Evolutionary conservation across 2,888 invertebrate genomes (phyloP), one percentile per base, ranked within the genome.

Genomic region (Lochmaea crataegi): DNA sequence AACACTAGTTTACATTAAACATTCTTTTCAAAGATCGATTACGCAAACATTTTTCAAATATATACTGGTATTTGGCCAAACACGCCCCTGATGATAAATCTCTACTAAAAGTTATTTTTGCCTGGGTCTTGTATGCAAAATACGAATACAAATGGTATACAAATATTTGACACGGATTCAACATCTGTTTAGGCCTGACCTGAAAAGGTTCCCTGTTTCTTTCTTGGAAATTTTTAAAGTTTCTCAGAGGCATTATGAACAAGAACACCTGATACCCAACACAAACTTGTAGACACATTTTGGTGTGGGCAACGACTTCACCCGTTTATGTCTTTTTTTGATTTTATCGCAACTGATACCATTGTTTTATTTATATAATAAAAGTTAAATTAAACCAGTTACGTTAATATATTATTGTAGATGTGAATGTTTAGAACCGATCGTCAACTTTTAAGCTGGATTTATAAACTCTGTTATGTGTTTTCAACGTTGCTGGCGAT

Each of bases 121-220:
- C 51, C 60, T 26, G 42, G 18, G 45, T 45, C 56, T 72, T 68
- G 58, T 45, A 68, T 72, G 65, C 72, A 68, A 68, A 68, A 73
- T 68, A 69, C 68, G 71, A 71, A 74, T 74, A 74, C 70, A 71
- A 74, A 71, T 71, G 68, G 67, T 63, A 56, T 65, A 71, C 71
- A 71, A 71, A 74, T 74, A 71, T 71, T 74, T 71, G 68, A 68
- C 74, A 68, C 48, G 68, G 74, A 74, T 68, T 71, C 64, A 74
- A 74, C 74, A 74, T 74, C 74, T 74, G 74, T 64, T 74, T 66
- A 32, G 69, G 56, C 69, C 61, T 68, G 72, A 72, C 72, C 73
- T 73, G 69, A 60, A 69, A 73, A 73, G 73, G 73, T 73, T 68
- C 72, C 73, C 70, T 67, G 53, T 66, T 69, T 66, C 65, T 71